phyloP scores from a whole-genome alignment of 2,113 vertebrate species.

The Triplophysa rosa region DNA sequence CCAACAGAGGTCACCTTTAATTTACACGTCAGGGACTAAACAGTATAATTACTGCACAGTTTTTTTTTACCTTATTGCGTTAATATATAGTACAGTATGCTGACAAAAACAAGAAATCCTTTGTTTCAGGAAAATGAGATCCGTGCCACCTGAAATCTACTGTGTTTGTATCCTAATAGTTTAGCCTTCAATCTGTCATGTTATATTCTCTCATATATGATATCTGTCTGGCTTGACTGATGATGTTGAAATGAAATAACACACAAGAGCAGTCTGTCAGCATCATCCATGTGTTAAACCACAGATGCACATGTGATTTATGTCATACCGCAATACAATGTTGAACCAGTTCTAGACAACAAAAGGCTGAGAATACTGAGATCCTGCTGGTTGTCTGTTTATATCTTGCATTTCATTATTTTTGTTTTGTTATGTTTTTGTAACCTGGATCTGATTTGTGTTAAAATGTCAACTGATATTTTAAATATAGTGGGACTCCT shows the following conservation, averaged over 20 bases:
- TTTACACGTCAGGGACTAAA: too few relatives aligned
- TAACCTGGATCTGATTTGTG: not conserved
- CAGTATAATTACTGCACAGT: too few relatives aligned
- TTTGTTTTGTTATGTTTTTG: too few relatives aligned
- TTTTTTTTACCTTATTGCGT: not conserved
- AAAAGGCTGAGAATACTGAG: constrained; percentile 57
- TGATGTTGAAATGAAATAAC: constrained; percentile 33
- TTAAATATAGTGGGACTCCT: not conserved
- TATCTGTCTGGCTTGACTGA: constrained; percentile 26
- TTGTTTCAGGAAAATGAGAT: not conserved
- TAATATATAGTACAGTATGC: not conserved
- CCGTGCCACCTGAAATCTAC: not conserved
- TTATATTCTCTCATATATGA: constrained; percentile 8
- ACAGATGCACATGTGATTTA: constrained; percentile 67
- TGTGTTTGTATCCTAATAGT: not conserved
- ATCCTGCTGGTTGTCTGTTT: constrained; percentile 9
- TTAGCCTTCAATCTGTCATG: constrained; percentile 33
- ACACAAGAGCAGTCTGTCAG: constrained; percentile 68
- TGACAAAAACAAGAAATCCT: not conserved
- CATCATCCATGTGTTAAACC: constrained; percentile 46
- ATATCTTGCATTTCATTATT: not conserved
- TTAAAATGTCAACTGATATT: not conserved
- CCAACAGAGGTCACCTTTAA: too few relatives aligned
- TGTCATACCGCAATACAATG: constrained; percentile 55
- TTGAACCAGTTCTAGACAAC: constrained; percentile 63